phyloP scores from a whole-genome alignment of 2,113 vertebrate genomes.

The Ciconia stormi region DNA sequence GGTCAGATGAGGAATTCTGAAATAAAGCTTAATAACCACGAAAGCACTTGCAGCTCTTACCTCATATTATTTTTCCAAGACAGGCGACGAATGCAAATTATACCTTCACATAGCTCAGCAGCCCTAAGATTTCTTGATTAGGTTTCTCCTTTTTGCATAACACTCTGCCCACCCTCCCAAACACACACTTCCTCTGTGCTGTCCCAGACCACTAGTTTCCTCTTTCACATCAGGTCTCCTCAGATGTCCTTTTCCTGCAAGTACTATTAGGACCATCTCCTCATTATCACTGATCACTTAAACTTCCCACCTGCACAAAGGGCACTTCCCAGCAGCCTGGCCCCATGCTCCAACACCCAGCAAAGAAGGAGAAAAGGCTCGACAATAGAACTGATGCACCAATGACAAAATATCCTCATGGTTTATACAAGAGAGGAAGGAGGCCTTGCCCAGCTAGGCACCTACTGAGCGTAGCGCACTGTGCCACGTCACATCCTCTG shows the following conservation, averaged over 20 bases:
- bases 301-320: background rate
- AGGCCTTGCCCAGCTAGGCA: background rate
- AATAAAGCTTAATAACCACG: background rate
- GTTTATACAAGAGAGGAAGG: background rate
- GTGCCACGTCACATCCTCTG: background rate
- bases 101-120: background rate
- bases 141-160: background rate
- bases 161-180: background rate
- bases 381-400: background rate
- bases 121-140: background rate
- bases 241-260: background rate
- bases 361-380: background rate
- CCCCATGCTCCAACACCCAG: background rate
- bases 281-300: background rate
- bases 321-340: background rate
- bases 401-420: background rate
- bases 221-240: background rate
- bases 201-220: background rate
- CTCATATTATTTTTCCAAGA: background rate
- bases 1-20: background rate
- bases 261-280: no score
- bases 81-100: background rate
- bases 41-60: background rate
- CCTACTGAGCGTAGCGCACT: accelerated
- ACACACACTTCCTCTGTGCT: accelerated